Evolutionary conservation across 2,888 invertebrate genomes (phyloP), one percentile per base, ranked within the genome.

Genomic region (Ornithoptera alexandrae): DNA sequence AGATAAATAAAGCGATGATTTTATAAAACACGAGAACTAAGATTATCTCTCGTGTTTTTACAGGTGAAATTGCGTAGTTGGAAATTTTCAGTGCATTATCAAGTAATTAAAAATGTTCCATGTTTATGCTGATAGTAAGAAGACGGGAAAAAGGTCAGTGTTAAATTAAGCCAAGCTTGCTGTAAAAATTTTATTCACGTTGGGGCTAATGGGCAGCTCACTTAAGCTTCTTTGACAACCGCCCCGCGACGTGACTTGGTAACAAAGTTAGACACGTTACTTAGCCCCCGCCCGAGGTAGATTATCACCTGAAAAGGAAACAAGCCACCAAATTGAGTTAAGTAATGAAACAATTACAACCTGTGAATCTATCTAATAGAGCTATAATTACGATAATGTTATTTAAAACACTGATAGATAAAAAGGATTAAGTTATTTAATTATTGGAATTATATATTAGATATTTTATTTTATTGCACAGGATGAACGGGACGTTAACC

Each of bases 191-290:
- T 60, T 17, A 59, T 59, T 64, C 50, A 50, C 58, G 68, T 68
- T 30, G 15, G 60, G 64, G 59, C 59, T 60, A 68, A 63, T 64
- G 68, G 68, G 53, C 24, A 68, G 53, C 64, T 53, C 64, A 60
- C 36, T 68, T 63, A 63, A 58, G 56, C 59, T 64, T 39, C 60
- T 64, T 39, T 39, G 53, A 53, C 39, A 68, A 68, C 68, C 68
- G 20, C 58, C 53, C 64, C 53, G 39, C 50, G 60, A 64, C 68
- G 68, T 68, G 64, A 68, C 68, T 56, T 4, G 62, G 22, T 50
- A 64, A 64, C 64, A 60, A 36, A 68, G 50, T 60, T 53, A 20
- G 50, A 61, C 20, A 61, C 39, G 20, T 63, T 62, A 67, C 36
- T 57, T 62, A 42, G 57, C 24, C 10, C 12, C 30, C 15, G 10